Percentiles rank a stretch among this genome's conserved stretches.
Conservation (phyloP, 1,140 invertebrate genomes). For the Acyrthosiphon pisum region DNA sequence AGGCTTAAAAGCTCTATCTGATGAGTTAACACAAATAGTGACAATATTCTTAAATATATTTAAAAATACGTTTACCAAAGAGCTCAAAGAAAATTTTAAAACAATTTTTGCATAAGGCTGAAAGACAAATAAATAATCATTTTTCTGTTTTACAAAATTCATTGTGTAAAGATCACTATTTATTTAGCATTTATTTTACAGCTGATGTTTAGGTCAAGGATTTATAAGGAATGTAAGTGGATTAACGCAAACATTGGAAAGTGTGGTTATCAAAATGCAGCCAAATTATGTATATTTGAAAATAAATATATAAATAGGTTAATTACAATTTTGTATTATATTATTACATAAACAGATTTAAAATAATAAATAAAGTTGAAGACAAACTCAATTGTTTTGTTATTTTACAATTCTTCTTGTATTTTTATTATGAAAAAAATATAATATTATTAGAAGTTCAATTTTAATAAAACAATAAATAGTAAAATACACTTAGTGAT, state of each 20-base stretch:
- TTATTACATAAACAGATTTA: no score
- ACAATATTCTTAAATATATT: not conserved
- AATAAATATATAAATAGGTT: not conserved
- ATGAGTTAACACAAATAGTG: not conserved
- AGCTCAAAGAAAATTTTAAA: slow-evolving; percentile 13
- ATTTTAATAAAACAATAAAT: no score
- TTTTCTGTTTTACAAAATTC: not conserved
- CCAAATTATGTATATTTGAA: not conserved
- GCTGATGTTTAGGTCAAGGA: not conserved
- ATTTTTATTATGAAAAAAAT: not conserved
- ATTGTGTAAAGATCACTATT: slow-evolving; percentile 18
- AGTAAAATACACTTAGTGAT: no score
- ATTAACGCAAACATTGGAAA: not conserved
- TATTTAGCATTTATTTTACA: not conserved
- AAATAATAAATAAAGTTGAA: no score
- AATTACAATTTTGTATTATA: not conserved
- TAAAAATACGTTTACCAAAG: not conserved
- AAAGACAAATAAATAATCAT: slow-evolving; percentile 2
- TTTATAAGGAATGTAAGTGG: not conserved
- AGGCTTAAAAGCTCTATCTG: slow-evolving; percentile 12
- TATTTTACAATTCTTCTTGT: not conserved
- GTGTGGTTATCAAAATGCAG: not conserved
- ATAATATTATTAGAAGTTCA: no score
- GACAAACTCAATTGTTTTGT: no score
- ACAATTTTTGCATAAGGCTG: not conserved